Evolutionary conservation across 2,797 vertebrate species (phyloP), one percentile per base, ranked within the genome.

Genomic region (Choloepus didactylus): DNA sequence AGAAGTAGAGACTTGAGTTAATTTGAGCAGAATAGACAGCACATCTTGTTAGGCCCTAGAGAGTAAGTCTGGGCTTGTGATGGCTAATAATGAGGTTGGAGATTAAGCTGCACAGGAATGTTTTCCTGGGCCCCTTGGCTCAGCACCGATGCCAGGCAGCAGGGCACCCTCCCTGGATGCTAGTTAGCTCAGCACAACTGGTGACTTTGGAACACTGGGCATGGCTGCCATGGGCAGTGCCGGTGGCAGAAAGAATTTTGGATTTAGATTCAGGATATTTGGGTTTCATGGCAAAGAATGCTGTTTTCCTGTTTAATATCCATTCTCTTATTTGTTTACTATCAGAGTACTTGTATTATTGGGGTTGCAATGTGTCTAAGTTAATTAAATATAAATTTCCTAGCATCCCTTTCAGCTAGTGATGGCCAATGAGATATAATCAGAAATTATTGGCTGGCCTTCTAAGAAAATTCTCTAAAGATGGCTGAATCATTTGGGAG

Each of bases 71-170:
- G 76, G 44, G 19, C 69, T 0, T 21, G 46, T 18, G 5, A 5
- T 1, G 23, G 79, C 59, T 19, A 1, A 2, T 19, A 1, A 2
- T 0, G 11, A 21, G 29, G 25, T 72, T 88, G 9, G 23, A 9
- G 51, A 27, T n/a, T 35, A 1, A 66, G 35, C 8, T 27, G 18
- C 6, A 11, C 16, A 2, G 3, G 29, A 29, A 15, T 23, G 3
- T 35, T 44, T 56, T 35, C 54, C 46, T 54, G n/a, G 76, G 23
- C 18, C 6, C n/a, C 16, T 46, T 8, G 31, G 16, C n/a, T 9
- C 6, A 11, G 23, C 44, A 2, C 23, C 11, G 0, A 0, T 0
- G 25, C 5, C 0, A 27, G 46, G 56, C 14, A 35, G 29, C 0
- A 27, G 46, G 49, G 27, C 0, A 4, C 18, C 3, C 25, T 64